A percentile compares a stretch with the other conserved stretches of the same genome.
Evolutionary conservation across 2,797 vertebrate species (phyloP).

Genomic region (Notamacropus eugenii): DNA sequence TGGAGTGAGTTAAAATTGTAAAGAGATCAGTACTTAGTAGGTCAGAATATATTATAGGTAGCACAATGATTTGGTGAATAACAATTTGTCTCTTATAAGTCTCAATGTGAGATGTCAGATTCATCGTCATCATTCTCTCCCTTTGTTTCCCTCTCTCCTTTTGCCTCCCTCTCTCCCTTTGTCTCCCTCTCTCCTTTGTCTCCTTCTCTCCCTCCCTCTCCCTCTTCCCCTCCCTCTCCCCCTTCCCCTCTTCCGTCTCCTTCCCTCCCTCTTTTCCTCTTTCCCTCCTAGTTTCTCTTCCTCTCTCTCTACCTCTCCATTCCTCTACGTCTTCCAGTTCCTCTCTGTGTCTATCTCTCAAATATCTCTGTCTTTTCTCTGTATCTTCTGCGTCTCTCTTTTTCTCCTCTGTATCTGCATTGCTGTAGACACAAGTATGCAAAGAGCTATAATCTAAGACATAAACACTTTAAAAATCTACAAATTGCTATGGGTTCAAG

Average conservation of each 20-base stretch:
- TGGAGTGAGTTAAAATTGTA: background rate
- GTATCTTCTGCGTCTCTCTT: background rate
- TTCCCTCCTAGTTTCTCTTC: too few species aligned
- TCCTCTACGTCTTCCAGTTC: too few species aligned
- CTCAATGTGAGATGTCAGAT: background rate
- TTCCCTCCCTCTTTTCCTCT: too few species aligned
- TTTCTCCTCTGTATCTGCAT: background rate
- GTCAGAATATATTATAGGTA: background rate
- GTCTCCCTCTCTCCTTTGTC: too few species aligned
- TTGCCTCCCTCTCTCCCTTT: accelerated
- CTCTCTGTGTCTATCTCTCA: too few species aligned
- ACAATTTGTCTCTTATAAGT: background rate
- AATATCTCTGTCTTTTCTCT: background rate
- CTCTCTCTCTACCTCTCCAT: too few species aligned
- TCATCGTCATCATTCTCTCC: background rate
- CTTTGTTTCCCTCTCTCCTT: too few species aligned
- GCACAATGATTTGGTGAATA: background rate
- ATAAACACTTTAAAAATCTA: background rate
- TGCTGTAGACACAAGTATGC: background rate
- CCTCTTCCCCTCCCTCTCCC: too few species aligned
- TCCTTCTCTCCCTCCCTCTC: too few species aligned
- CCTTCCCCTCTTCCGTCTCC: too few species aligned
- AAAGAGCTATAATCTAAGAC: background rate
- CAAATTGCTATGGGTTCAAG: background rate
- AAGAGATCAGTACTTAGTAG: background rate